Evolutionary conservation across 2,888 invertebrate genomes (phyloP).

Genomic region (Dynastes hyllus): DNA sequence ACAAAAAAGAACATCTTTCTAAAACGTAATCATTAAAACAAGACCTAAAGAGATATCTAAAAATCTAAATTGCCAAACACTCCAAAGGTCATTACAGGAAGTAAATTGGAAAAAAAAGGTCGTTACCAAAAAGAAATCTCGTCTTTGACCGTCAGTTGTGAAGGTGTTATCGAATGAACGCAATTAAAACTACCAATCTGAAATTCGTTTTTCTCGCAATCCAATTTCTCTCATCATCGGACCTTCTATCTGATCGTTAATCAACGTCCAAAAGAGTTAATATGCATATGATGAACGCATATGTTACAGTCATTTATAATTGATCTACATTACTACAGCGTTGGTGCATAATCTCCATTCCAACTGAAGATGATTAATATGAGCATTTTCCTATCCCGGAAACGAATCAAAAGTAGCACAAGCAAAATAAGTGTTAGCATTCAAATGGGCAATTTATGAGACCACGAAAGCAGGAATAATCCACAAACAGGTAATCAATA

Average conservation of each 20-base stretch:
- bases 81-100: not conserved
- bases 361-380: no score
- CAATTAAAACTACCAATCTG: not conserved
- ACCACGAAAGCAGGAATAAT: no score
- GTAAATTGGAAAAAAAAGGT: not conserved
- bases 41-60: not conserved
- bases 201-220: no score
- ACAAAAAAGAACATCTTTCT: not conserved
- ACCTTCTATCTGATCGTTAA: not conserved
- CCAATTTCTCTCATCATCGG: not conserved
- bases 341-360: no score
- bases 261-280: not conserved
- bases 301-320: no score
- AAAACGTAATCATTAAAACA: not conserved
- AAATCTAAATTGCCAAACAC: slow-evolving; percentile 3
- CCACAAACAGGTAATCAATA: no score
- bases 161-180: not conserved
- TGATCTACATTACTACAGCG: no score
- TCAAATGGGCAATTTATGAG: no score
- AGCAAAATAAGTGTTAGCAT: no score
- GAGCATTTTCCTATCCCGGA: no score
- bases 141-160: not conserved
- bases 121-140: not conserved
- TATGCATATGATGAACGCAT: no score
- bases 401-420: no score